phyloP scores from a whole-genome alignment of 1,140 invertebrate species.

The Babylonia areolata region DNA sequence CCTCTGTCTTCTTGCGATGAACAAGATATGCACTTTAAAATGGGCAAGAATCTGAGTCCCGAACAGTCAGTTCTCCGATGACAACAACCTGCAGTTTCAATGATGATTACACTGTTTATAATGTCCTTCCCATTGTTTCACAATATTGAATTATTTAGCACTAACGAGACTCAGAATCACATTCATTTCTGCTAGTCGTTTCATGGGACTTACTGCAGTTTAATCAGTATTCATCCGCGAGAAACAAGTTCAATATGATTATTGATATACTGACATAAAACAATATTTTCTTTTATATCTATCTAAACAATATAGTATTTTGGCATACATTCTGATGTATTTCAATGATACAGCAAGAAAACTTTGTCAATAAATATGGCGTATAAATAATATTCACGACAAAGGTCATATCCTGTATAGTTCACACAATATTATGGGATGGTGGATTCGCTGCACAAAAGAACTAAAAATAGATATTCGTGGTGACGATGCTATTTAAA shows the following conservation, averaged over 20 bases:
- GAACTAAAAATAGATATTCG: slow-evolving; percentile 15
- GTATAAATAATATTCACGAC: slow-evolving; percentile 12
- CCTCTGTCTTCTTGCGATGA: slow-evolving; percentile 19
- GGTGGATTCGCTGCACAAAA: not conserved
- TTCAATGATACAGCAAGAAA: not conserved
- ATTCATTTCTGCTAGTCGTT: slow-evolving; percentile 42
- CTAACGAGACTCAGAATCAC: slow-evolving; percentile 30
- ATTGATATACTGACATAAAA: too few relatives aligned
- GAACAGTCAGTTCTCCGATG: not conserved
- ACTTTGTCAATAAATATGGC: not conserved
- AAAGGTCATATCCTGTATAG: slow-evolving; percentile 35
- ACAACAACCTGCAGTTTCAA: slow-evolving; percentile 9
- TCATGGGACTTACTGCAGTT: slow-evolving; percentile 13
- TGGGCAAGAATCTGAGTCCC: not conserved
- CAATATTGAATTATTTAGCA: slow-evolving; percentile 28
- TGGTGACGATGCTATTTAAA: not conserved
- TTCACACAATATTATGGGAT: slow-evolving; percentile 28
- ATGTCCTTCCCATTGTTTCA: slow-evolving; percentile 23
- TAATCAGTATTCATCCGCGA: slow-evolving; percentile 3
- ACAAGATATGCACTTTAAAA: not conserved
- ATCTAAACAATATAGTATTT: not conserved
- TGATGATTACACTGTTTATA: slow-evolving; percentile 7
- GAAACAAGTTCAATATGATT: not conserved
- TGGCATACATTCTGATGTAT: not conserved
- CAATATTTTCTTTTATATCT: not conserved